Evolutionary conservation across 2,888 invertebrate genomes (phyloP).

Genomic region (Cacoxenus indagator): DNA sequence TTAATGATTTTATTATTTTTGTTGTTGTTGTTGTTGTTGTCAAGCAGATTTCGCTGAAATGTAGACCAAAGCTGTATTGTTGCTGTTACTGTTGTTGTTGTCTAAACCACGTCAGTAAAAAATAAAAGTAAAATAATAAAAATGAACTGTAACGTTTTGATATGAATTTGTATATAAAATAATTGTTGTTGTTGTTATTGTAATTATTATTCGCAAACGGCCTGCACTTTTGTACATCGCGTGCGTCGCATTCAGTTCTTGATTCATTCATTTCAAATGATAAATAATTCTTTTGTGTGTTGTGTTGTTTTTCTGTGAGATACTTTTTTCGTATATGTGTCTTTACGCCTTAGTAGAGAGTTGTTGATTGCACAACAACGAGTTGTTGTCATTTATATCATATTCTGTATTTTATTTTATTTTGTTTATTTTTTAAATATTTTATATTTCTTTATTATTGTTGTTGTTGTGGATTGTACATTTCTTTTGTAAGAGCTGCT

Average conservation of each 20-base stretch:
- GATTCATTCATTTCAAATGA: slow-evolving; percentile 32
- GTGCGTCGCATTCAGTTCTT: slow-evolving; percentile 4
- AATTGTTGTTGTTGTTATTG: background rate
- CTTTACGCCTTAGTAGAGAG: slow-evolving; percentile 14
- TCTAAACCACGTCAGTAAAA: too few relatives aligned
- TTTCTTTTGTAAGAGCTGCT: too few relatives aligned
- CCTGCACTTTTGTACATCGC: background rate
- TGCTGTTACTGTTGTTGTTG: background rate
- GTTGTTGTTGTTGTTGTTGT: background rate
- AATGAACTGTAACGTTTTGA: background rate
- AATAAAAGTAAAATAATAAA: background rate
- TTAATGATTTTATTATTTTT: background rate
- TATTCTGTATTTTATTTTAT: too few relatives aligned
- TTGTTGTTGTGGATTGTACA: too few relatives aligned
- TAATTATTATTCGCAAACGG: background rate
- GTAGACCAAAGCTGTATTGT: background rate
- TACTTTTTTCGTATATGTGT: slow-evolving; percentile 22
- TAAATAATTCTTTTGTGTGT: slow-evolving; percentile 41
- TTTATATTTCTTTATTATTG: too few relatives aligned
- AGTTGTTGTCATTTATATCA: too few relatives aligned
- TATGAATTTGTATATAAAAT: background rate
- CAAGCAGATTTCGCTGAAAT: background rate
- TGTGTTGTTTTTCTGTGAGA: slow-evolving; percentile 35
- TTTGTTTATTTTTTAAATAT: too few relatives aligned
- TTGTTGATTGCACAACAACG: too few relatives aligned